These are phyloP conservation scores for Etheostoma spectabile DNA, from an alignment of 2,113 vertebrate genomes.

Conservation along the genomic window DNA sequence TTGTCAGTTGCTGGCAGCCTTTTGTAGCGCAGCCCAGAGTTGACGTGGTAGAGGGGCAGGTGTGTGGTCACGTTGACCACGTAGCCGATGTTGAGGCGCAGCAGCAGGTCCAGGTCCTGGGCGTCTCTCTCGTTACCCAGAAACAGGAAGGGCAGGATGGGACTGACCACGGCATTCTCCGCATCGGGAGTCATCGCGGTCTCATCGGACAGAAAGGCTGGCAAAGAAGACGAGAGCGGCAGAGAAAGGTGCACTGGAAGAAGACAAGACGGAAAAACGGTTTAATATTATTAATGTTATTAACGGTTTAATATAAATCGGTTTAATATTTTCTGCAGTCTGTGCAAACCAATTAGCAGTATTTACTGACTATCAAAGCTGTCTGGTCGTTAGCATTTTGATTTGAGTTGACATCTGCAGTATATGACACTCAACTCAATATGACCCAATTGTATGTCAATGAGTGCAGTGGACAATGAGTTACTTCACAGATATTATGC, in stretches of 20 bases:
- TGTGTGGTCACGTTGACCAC: slow-evolving; percentile 91
- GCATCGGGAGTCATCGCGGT: slow-evolving; percentile 85
- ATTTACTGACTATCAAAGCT: neutral
- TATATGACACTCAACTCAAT: neutral
- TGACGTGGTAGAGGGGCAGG: slow-evolving; percentile 88
- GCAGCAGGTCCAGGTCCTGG: slow-evolving; percentile 86
- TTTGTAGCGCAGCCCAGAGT: slow-evolving; percentile 86
- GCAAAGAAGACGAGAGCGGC: slow-evolving; percentile 83
- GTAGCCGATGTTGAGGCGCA: slow-evolving; percentile 86
- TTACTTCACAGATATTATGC: neutral
- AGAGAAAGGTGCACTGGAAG: slow-evolving; percentile 80
- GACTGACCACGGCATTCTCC: slow-evolving; percentile 87
- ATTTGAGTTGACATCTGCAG: neutral
- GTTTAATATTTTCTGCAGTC: neutral
- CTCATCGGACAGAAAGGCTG: slow-evolving; percentile 83
- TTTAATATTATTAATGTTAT: neutral
- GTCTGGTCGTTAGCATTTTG: neutral
- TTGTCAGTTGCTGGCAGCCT: slow-evolving; percentile 89
- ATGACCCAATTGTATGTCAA: slow-evolving; percentile 15
- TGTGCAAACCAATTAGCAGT: neutral
- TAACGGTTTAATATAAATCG: too few relatives aligned
- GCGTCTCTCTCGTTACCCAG: slow-evolving; percentile 89
- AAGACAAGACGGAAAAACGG: slow-evolving; percentile 2
- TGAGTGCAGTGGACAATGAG: neutral
- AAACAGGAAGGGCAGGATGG: slow-evolving; percentile 89